phyloP scores from a whole-genome alignment of 2,797 vertebrate genomes.

The Typhlichthys eigenmanni region DNA sequence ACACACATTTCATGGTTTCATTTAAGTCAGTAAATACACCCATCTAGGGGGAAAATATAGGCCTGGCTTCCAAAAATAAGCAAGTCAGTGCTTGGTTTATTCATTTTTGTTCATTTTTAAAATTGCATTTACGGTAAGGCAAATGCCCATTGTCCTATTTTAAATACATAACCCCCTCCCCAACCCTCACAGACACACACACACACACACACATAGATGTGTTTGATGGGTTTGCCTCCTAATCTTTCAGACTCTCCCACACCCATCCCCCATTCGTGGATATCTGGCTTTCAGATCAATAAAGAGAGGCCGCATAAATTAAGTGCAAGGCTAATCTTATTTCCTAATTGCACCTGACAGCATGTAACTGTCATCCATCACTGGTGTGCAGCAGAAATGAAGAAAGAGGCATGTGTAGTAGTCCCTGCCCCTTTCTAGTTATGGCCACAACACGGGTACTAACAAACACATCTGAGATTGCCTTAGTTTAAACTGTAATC shows the following conservation, averaged over 20 bases:
- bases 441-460: not conserved
- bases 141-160: no score
- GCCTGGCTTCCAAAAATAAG: not conserved
- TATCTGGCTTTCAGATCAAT: conserved; percentile 62
- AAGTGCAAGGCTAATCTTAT: conserved; percentile 58
- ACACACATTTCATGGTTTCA: not conserved
- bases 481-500: no score
- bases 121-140: no score
- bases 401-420: not conserved
- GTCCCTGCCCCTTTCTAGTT: not conserved
- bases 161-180: not conserved
- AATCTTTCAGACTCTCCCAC: conserved; percentile 5
- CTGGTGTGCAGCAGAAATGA: conserved; percentile 4
- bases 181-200: conserved; percentile 3
- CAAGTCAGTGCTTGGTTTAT: no score
- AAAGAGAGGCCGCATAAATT: conserved; percentile 58
- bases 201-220: conserved; percentile 5
- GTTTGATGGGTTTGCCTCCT: not conserved
- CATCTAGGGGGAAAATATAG: not conserved
- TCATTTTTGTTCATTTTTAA: no score
- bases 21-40: not conserved
- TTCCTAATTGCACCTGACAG: conserved; percentile 51
- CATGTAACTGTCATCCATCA: conserved; percentile 25
- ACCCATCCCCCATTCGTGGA: conserved; percentile 36
- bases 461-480: not conserved